Percentiles rank a stretch among this genome's conserved stretches.
Evolutionary conservation across 2,113 vertebrate species (phyloP).

Genomic region (Anguilla rostrata): DNA sequence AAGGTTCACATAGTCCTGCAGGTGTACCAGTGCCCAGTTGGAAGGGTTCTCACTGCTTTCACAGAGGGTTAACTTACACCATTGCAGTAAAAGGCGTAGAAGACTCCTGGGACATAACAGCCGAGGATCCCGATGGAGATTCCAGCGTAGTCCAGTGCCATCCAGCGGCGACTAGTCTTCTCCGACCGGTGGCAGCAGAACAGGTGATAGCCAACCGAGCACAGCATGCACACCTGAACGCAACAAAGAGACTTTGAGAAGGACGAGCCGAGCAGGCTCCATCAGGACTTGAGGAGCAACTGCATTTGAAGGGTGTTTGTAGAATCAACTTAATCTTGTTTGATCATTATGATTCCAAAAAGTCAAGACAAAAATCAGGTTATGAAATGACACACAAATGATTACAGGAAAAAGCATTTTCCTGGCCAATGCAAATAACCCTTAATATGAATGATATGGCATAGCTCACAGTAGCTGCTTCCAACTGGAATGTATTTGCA

Average conservation of each 20-base stretch:
- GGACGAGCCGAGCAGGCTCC: not conserved
- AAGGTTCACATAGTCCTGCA: not conserved
- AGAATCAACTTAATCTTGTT: not conserved
- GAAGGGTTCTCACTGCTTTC: not conserved
- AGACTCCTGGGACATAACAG: conserved; percentile 95
- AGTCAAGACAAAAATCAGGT: not conserved
- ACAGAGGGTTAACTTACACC: conserved; percentile 70
- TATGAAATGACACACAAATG: not conserved
- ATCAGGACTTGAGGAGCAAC: not conserved
- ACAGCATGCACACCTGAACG: conserved; percentile 92
- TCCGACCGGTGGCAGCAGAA: conserved; percentile 96
- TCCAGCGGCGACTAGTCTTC: conserved; percentile 92
- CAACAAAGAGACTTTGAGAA: conserved; percentile 7
- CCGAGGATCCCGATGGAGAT: conserved; percentile 96
- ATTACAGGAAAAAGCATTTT: not conserved
- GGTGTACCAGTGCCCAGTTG: not conserved
- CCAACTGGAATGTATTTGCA: not conserved
- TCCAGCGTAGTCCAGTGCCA: conserved; percentile 91
- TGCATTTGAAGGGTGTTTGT: not conserved
- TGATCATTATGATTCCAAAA: not conserved
- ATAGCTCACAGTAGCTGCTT: not conserved
- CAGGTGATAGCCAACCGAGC: conserved; percentile 94
- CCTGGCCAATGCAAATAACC: not conserved
- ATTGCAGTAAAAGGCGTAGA: conserved; percentile 96
- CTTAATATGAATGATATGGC: not conserved